Conservation (phyloP, 2,113 vertebrate species). For the Procavia capensis region DNA sequence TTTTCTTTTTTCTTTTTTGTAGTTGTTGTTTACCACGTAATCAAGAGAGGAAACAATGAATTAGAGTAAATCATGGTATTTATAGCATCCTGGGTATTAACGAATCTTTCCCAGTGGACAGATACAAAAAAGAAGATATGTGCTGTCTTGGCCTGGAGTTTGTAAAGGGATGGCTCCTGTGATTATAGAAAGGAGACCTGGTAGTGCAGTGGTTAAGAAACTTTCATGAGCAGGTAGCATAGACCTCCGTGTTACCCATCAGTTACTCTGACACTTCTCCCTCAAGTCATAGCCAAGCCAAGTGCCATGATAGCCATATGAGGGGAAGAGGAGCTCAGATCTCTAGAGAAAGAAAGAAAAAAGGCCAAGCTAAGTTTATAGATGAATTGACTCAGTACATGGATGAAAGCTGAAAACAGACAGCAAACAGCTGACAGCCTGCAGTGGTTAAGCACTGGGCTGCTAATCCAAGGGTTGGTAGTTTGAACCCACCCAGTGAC, state of each 20-base stretch:
- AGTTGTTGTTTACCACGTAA: too few species aligned
- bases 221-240: not conserved
- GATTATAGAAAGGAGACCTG: too few species aligned
- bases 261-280: not conserved
- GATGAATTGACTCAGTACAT: not conserved
- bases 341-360: not conserved
- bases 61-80: not conserved
- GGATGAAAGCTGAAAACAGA: not conserved
- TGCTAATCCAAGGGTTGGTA: too few species aligned
- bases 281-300: not conserved
- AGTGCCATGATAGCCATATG: not conserved
- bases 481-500: too few species aligned
- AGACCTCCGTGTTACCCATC: not conserved
- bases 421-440: not conserved
- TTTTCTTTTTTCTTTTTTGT: too few species aligned
- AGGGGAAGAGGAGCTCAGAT: not conserved
- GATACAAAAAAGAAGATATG: not conserved
- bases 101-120: not conserved
- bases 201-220: not conserved
- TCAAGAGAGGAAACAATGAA: not conserved
- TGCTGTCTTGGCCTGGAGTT: not conserved
- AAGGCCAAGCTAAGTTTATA: not conserved
- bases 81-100: not conserved
- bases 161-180: not conserved
- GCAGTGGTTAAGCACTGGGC: too few species aligned